A percentile compares a stretch with the other conserved stretches of the same genome.
Conservation (phyloP, 1,140 invertebrate species). For the Macrobrachium nipponense region DNA sequence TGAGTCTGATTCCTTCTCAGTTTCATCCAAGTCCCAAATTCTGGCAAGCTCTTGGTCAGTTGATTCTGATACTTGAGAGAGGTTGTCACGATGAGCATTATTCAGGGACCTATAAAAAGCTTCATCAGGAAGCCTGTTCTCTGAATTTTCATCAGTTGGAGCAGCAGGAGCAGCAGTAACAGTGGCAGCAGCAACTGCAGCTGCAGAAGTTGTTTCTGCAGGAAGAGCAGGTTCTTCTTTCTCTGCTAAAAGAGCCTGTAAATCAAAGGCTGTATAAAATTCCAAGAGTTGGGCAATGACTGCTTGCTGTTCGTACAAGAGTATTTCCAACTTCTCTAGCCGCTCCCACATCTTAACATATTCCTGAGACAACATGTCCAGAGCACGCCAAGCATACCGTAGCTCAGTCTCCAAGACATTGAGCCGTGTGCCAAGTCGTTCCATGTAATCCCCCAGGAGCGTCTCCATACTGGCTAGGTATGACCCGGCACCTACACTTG, state of each 20-base stretch:
- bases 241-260: conserved; percentile 55
- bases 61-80: conserved; percentile 70
- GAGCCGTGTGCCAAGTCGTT: conserved; percentile 84
- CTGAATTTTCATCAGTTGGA: conserved; percentile 65
- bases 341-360: conserved; percentile 95
- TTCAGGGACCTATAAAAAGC: conserved; percentile 90
- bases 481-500: conserved; percentile 42
- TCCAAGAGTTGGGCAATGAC: conserved; percentile 90
- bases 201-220: conserved; percentile 11
- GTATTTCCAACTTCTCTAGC: conserved; percentile 88
- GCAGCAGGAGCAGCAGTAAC: conserved; percentile 4
- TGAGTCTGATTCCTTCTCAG: conserved; percentile 63
- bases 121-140: conserved; percentile 77
- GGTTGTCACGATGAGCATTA: conserved; percentile 85
- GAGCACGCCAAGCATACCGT: conserved; percentile 89
- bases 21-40: conserved; percentile 77
- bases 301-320: conserved; percentile 89
- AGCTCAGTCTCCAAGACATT: conserved; percentile 90
- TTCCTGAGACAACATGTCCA: conserved; percentile 90
- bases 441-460: conserved; percentile 86
- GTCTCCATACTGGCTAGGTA: conserved; percentile 66
- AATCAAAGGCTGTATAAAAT: conserved; percentile 73
- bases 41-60: conserved; percentile 76
- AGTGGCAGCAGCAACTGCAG: conserved; percentile 7
- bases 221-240: conserved; percentile 67